These are phyloP conservation scores for Gadus chalcogrammus DNA, from an alignment of 2,113 vertebrate genomes.

Conservation along the genomic window DNA sequence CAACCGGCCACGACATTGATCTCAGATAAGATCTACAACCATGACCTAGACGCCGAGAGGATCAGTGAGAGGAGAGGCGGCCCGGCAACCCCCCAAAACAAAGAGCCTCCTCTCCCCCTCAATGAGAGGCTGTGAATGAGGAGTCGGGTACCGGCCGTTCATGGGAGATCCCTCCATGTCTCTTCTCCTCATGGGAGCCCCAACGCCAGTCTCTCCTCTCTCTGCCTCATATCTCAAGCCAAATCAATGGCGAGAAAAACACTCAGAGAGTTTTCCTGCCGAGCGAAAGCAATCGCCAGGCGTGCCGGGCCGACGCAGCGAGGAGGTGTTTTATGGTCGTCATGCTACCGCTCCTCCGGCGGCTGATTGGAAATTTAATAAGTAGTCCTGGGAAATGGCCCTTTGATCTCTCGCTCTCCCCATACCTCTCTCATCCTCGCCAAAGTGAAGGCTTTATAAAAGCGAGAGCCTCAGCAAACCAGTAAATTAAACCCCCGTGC, in stretches of 20 bases:
- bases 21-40: constrained; percentile 61
- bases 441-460: constrained; percentile 48
- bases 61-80: constrained; percentile 30
- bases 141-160: constrained; percentile 40
- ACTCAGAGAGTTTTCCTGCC: constrained; percentile 52
- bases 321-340: constrained; percentile 64
- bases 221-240: constrained; percentile 45
- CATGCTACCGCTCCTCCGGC: constrained; percentile 54
- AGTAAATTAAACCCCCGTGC: constrained; percentile 67
- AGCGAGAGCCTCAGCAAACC: constrained; percentile 38
- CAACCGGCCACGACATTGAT: constrained; percentile 53
- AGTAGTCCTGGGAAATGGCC: constrained; percentile 57
- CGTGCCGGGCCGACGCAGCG: constrained; percentile 26
- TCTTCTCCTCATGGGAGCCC: constrained; percentile 56
- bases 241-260: constrained; percentile 67
- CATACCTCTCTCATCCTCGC: constrained; percentile 36
- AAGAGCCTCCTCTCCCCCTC: constrained; percentile 57
- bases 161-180: constrained; percentile 49
- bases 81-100: constrained; percentile 51
- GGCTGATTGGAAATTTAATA: constrained; percentile 74
- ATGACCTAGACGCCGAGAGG: constrained; percentile 36
- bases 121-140: constrained; percentile 33
- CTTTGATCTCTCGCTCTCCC: constrained; percentile 42
- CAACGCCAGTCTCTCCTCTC: constrained; percentile 38
- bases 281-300: constrained; percentile 55